A percentile compares a stretch with the other conserved stretches of the same genome.
phyloP scores from a whole-genome alignment of 2,888 invertebrate species.

The Zaprionus bogoriensis region DNA sequence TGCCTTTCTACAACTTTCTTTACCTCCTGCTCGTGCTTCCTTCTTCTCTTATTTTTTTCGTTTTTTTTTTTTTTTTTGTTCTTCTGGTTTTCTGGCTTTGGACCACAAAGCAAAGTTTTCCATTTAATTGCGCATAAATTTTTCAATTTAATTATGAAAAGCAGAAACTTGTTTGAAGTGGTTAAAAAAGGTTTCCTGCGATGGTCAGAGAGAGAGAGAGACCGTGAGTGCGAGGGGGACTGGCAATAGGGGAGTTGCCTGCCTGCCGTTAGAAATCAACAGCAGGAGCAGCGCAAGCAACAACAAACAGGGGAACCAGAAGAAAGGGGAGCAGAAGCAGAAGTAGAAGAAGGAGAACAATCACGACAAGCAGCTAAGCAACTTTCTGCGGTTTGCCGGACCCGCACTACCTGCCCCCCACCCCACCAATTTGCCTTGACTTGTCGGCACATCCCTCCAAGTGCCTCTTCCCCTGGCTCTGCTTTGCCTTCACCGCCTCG shows the following conservation, averaged over 20 bases:
- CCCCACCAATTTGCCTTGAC: neutral
- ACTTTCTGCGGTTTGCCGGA: conserved; percentile 45
- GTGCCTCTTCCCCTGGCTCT: neutral
- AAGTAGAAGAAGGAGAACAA: conserved; percentile 14
- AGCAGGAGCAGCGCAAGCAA: conserved; percentile 11
- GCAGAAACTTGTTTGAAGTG: conserved; percentile 74
- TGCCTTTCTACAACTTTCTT: too few species aligned
- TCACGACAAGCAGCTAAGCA: conserved; percentile 46
- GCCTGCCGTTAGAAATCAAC: conserved; percentile 55
- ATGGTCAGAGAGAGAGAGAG: neutral
- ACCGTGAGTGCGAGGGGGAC: neutral
- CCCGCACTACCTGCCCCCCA: neutral
- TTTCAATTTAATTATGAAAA: conserved; percentile 75
- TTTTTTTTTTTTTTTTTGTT: conserved; percentile 16
- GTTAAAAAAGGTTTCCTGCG: conserved; percentile 39
- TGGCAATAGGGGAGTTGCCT: conserved; percentile 15
- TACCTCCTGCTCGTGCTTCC: too few species aligned
- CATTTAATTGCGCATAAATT: conserved; percentile 78
- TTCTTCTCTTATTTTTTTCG: conserved; percentile 12
- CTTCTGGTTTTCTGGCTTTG: conserved; percentile 26
- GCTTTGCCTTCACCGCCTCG: conserved; percentile 42
- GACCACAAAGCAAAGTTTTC: conserved; percentile 71
- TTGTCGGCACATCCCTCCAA: neutral
- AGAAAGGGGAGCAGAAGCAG: conserved; percentile 7
- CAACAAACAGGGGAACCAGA: conserved; percentile 8